Evolutionary conservation across 2,888 invertebrate genomes (phyloP), one percentile per base, ranked within the genome.

Genomic region (Bruchidius siliquastri): DNA sequence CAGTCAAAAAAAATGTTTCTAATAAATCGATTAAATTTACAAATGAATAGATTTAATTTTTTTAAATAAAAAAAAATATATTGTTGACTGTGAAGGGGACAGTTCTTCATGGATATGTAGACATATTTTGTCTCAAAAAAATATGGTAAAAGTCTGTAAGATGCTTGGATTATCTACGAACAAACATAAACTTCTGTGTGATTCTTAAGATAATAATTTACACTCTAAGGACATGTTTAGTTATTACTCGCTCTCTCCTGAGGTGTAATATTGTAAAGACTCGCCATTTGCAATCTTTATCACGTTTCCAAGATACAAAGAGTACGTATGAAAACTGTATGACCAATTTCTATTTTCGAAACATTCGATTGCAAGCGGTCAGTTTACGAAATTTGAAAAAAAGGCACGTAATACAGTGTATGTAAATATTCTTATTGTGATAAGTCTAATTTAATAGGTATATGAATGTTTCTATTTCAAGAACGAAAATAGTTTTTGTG

Each of bases 351-450:
- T 49, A 49, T 49, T 49, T 49, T 49, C 13, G 49, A 49, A 49
- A 49, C 49, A 13, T 49, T 13, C n/a, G n/a, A n/a, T n/a, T 49
- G 49, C 49, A 13, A 49, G 49, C 13, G 49, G 49, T 49, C 49
- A 49, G 49, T 49, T 49, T 49, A 49, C 13, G 18, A 74, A 74
- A 72, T 72, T n/a, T n/a, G 73, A 75, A 71, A 74, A 77, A 74
- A 71, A 69, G 67, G 72, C 73, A 73, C 73, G 72, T 72, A 67
- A 71, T 20, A 71, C 67, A 66, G 30, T 71, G 71, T 71, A 81
- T 81, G 83, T 85, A 85, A 83, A 85, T 86, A 86, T 85, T 84
- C 84, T 85, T 84, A 85, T 86, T 86, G 86, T 86, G 86, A 86
- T 86, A 86, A 86, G 85, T 82, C 81, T 84, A 80, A 81, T 81